Conservation (phyloP, 2,888 invertebrate genomes). For the Trachelus iudaicus region DNA sequence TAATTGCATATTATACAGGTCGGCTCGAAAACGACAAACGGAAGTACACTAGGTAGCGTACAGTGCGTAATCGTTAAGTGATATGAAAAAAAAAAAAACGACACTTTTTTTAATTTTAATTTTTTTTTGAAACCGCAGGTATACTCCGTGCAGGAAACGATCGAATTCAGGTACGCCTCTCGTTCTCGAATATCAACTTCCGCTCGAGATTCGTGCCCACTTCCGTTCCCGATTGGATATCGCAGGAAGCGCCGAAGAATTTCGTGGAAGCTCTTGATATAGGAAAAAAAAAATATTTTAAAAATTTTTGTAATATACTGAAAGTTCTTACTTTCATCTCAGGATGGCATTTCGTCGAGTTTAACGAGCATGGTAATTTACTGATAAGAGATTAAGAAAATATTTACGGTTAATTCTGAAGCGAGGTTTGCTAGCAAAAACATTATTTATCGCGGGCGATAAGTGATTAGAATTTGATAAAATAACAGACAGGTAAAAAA, state of each 20-base stretch:
- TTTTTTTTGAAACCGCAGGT: not conserved
- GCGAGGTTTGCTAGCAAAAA: no score
- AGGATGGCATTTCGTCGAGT: no score
- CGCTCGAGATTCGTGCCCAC: constrained; percentile 30
- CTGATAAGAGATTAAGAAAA: no score
- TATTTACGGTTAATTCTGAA: no score
- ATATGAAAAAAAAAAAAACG: not conserved
- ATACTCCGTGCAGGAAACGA: not conserved
- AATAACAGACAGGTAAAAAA: no score
- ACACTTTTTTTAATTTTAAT: not conserved
- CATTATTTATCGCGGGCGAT: no score
- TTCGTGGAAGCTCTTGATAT: not conserved
- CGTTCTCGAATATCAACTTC: constrained; percentile 29
- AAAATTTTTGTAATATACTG: not conserved
- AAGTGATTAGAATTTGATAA: no score
- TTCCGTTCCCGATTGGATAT: constrained; percentile 36
- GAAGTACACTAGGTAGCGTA: not conserved
- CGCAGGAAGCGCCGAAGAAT: constrained; percentile 18
- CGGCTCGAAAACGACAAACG: not conserved
- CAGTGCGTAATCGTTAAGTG: not conserved
- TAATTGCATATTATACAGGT: not conserved
- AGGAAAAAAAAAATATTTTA: not conserved
- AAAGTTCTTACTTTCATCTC: not conserved
- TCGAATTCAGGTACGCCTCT: not conserved
- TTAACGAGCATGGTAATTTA: no score